phyloP scores from a whole-genome alignment of 53 echinoderm and acorn worm genomes.

The Henricia sp. region DNA sequence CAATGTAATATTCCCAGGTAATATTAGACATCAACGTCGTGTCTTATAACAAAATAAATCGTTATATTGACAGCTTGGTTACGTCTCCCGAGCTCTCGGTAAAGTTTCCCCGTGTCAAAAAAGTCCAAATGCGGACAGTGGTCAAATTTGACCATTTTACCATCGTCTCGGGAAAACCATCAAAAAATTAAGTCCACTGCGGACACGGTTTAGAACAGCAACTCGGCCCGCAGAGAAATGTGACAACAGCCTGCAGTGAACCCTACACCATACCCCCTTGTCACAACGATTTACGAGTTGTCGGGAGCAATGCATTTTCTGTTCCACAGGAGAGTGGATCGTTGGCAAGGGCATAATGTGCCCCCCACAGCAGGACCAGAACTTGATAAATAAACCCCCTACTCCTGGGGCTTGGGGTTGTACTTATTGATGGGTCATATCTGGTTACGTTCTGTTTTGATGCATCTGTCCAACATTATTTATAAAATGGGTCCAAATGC shows the following conservation, averaged over 20 bases:
- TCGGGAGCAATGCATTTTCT: slow-evolving; percentile 34
- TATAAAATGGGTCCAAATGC: too few relatives aligned
- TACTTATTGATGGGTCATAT: slow-evolving; percentile 53
- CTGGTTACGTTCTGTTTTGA: slow-evolving; percentile 39
- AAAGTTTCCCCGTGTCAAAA: too few relatives aligned
- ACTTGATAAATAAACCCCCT: slow-evolving; percentile 48
- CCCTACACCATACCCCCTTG: slow-evolving; percentile 3
- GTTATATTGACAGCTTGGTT: too few relatives aligned
- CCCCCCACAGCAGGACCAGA: slow-evolving; percentile 19
- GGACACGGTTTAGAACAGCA: neutral
- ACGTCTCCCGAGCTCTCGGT: neutral
- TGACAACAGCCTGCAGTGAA: slow-evolving; percentile 30
- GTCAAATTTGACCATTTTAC: too few relatives aligned
- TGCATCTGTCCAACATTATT: too few relatives aligned
- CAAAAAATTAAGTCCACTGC: too few relatives aligned
- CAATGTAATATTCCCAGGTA: too few relatives aligned
- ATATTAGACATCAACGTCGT: too few relatives aligned
- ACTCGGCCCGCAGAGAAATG: neutral
- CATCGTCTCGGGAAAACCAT: too few relatives aligned
- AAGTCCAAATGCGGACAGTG: too few relatives aligned
- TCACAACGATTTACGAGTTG: slow-evolving; percentile 12
- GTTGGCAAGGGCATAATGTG: slow-evolving; percentile 15
- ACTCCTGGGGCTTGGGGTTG: neutral
- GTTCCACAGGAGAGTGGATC: neutral
- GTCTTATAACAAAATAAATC: too few relatives aligned